Evolutionary conservation across 2,888 invertebrate genomes (phyloP).

Genomic region (Melieria omissa): DNA sequence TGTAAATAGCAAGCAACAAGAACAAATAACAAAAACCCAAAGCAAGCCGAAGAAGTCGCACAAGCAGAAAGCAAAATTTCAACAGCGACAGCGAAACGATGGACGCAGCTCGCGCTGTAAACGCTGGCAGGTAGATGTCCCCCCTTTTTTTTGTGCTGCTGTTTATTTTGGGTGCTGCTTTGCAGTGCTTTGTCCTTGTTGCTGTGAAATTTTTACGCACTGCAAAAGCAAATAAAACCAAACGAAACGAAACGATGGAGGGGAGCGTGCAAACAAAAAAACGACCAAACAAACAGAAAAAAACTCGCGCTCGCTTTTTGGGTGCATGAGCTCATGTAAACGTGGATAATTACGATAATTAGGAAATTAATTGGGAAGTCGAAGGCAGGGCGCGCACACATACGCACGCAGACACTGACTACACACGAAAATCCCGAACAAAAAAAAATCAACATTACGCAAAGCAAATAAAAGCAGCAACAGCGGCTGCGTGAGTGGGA

Average conservation of each 20-base stretch:
- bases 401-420: conserved; percentile 41
- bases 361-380: conserved; percentile 57
- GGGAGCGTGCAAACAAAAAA: background rate
- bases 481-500: too few relatives aligned
- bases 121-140: too few relatives aligned
- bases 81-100: too few relatives aligned
- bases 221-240: too few relatives aligned
- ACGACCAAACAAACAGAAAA: too few relatives aligned
- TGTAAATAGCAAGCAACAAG: background rate
- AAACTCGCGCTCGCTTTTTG: conserved; percentile 50
- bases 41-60: too few relatives aligned
- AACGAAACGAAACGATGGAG: too few relatives aligned
- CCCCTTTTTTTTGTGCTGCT: background rate
- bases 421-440: too few relatives aligned
- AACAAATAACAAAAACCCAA: background rate
- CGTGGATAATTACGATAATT: conserved; percentile 60
- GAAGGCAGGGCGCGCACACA: conserved; percentile 46
- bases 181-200: background rate
- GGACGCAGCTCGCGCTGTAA: too few relatives aligned
- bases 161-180: background rate
- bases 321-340: conserved; percentile 61
- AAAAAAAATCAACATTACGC: conserved; percentile 47
- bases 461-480: background rate
- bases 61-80: too few relatives aligned
- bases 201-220: background rate